Evolutionary conservation across 2,113 vertebrate species (phyloP).

Genomic region (Pteruthius melanotis): DNA sequence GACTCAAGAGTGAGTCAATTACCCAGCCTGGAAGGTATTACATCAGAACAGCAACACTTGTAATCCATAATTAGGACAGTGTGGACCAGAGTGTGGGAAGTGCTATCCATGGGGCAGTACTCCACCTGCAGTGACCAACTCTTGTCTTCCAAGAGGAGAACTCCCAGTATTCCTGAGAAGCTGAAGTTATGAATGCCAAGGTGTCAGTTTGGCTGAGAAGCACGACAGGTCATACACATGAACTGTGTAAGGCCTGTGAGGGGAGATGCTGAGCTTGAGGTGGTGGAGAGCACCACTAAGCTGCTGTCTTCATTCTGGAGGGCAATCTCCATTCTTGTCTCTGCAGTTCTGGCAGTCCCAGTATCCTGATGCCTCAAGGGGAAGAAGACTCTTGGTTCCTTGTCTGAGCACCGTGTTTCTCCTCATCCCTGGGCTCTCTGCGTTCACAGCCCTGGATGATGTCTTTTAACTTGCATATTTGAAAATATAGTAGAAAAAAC

Average conservation of each 20-base stretch:
- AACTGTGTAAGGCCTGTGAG: not conserved
- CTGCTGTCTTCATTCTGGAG: not conserved
- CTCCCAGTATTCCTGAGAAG: not conserved
- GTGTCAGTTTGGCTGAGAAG: not conserved
- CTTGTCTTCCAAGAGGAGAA: not conserved
- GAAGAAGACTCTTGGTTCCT: not conserved
- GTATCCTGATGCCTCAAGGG: not conserved
- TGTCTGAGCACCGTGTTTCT: not conserved
- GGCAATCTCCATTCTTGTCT: not conserved
- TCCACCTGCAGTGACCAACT: not conserved
- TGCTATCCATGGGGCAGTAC: not conserved
- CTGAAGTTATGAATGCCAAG: not conserved
- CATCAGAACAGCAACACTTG: not conserved
- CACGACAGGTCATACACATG: not conserved
- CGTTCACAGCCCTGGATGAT: not conserved
- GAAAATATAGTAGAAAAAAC: not conserved
- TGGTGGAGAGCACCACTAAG: not conserved
- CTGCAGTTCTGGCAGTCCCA: not conserved
- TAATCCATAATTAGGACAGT: not conserved
- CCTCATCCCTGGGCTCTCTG: not conserved
- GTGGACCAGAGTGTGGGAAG: not conserved
- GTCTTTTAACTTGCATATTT: not conserved
- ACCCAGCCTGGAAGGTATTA: not conserved
- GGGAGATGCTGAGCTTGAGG: not conserved
- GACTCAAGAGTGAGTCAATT: not conserved